Percentiles rank a stretch among this genome's conserved stretches.
These are phyloP conservation scores for Hemicrepidius hirtus DNA, from an alignment of 2,888 invertebrate genomes.

Conservation along the genomic window DNA sequence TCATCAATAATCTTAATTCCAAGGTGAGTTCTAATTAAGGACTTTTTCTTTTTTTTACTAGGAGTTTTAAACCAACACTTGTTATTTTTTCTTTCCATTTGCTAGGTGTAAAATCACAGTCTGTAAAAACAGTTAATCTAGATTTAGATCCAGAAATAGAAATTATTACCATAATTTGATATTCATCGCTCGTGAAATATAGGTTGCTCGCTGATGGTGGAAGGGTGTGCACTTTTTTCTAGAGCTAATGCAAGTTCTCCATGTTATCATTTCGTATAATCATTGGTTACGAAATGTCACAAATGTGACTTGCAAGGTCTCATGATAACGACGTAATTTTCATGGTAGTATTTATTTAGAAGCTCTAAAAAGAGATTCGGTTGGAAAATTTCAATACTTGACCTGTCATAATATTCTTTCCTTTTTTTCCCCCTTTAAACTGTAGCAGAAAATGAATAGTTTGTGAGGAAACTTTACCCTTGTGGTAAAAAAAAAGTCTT, in stretches of 20 bases:
- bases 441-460: too few relatives aligned
- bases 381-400: too few relatives aligned
- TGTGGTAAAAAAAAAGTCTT: too few relatives aligned
- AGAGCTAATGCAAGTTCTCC: neutral
- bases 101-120: neutral
- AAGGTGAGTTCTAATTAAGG: slow-evolving; percentile 75
- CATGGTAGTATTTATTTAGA: too few relatives aligned
- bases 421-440: too few relatives aligned
- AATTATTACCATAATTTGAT: slow-evolving; percentile 27
- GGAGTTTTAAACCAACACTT: too few relatives aligned
- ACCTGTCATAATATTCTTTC: too few relatives aligned
- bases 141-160: slow-evolving; percentile 6
- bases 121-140: neutral
- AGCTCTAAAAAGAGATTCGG: too few relatives aligned
- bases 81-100: neutral
- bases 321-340: neutral
- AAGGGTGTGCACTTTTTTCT: slow-evolving; percentile 1
- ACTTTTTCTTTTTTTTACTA: too few relatives aligned
- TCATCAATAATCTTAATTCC: slow-evolving; percentile 80
- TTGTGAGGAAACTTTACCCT: too few relatives aligned
- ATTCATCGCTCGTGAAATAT: slow-evolving; percentile 24
- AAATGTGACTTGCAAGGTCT: slow-evolving; percentile 6
- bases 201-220: slow-evolving; percentile 4
- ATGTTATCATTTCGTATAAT: slow-evolving; percentile 19
- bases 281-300: neutral